A percentile compares a stretch with the other conserved stretches of the same genome.
Conservation (phyloP, 2,113 vertebrate genomes). For the Colinus virginianus region DNA sequence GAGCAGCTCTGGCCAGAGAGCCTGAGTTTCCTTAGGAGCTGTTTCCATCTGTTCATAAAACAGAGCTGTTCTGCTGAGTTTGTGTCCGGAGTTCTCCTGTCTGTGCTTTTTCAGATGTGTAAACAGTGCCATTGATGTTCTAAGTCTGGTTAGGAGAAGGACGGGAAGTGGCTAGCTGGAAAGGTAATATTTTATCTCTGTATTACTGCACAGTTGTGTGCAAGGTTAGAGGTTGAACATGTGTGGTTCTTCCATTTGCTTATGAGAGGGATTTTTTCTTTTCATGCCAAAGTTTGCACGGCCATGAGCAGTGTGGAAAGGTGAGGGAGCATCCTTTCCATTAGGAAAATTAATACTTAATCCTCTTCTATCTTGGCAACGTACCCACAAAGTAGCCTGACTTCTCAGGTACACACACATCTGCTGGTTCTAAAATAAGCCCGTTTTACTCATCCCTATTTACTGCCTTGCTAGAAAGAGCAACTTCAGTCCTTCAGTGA, state of each 20-base stretch:
- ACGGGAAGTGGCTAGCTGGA: neutral
- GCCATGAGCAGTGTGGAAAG: neutral
- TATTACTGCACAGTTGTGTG: neutral
- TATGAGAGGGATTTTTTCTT: neutral
- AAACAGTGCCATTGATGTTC: neutral
- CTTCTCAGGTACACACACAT: rapidly evolving
- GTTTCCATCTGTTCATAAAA: neutral
- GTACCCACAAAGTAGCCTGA: neutral
- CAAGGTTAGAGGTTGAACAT: neutral
- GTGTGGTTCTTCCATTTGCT: rapidly evolving
- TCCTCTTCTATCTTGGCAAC: neutral
- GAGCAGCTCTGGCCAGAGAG: neutral
- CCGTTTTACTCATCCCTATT: neutral
- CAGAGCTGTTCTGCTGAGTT: neutral
- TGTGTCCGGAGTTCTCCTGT: neutral
- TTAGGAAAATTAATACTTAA: neutral
- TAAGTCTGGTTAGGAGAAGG: neutral
- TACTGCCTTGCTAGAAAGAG: neutral
- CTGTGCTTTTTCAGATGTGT: neutral
- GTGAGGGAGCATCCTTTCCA: neutral
- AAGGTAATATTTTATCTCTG: neutral
- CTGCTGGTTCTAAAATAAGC: rapidly evolving
- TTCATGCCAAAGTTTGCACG: neutral
- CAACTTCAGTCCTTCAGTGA: rapidly evolving
- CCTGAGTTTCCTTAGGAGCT: neutral